Base-by-base conservation (phyloP, 2,797 vertebrate species). In the Otolemur crassicaudatus region DNA sequence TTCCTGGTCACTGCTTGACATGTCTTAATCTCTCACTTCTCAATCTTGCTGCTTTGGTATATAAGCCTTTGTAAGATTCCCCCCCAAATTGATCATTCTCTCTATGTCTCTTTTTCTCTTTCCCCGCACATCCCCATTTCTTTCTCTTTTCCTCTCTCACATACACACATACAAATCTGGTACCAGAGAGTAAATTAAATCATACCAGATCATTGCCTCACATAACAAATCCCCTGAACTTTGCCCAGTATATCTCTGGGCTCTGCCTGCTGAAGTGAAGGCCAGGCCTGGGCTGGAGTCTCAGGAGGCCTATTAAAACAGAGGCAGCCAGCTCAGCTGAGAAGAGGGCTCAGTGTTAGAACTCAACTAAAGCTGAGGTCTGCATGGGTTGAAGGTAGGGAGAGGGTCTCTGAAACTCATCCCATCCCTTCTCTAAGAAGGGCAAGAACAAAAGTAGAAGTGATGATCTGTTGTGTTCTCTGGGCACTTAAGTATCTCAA, bases 261-360 rank as follows among this genome's bases (percentile, higher is more conserved):
- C 60, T 40, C 22, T 37, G 58, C 91, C 97, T 94, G 40, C 27
- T 77, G 37, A 95, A 95, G 43, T 34, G 56, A 97, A 98, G 94
- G 29, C 17, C 90, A 49, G 40, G 77, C 16, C 19, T 90, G 29
- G 87, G 31, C 29, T 80, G 11, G 1, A 14, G 4, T 91, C 67
- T 69, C 73, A 19, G 13, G 46, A 95, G 80, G 53, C 37, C 16
- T 65, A 49, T 49, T 58, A 37, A 34, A 20, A 46, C 0, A 22
- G 40, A 87, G 72, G 27, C 73, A 90, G 53, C 46, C 61, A 73
- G 86, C 46, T 23, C 27, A 72, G 34, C 37, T 25, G 49, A 96
- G 76, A 86, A 83, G 56, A 72, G 49, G n/a, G 31, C 34, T 81
- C 77, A 0, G 53, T 31, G 10, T 49, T 53, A 34, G 4, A n/a